A percentile compares a stretch with the other conserved stretches of the same genome.
These are phyloP conservation scores for Otus scops DNA, from an alignment of 2,797 vertebrate species.

Conservation along the genomic window DNA sequence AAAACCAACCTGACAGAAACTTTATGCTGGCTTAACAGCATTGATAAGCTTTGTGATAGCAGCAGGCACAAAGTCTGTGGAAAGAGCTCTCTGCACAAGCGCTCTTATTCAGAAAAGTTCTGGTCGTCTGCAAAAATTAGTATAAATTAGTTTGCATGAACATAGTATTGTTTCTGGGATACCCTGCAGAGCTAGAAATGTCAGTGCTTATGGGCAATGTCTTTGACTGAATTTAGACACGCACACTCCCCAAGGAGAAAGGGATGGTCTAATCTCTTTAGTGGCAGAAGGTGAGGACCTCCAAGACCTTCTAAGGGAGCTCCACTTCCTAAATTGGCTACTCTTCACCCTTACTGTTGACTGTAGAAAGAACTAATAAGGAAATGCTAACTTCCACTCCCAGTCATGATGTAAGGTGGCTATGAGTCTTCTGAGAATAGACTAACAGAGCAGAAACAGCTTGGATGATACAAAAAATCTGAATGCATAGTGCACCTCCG, in stretches of 20 bases:
- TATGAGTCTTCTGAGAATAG: background rate
- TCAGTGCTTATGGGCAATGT: background rate
- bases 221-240: background rate
- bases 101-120: background rate
- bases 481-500: rapidly evolving
- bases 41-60: background rate
- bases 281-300: background rate
- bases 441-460: background rate
- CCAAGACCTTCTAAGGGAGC: background rate
- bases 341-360: background rate
- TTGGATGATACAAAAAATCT: background rate
- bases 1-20: background rate
- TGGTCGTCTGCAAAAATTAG: background rate
- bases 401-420: background rate
- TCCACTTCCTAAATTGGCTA: background rate
- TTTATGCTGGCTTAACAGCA: background rate
- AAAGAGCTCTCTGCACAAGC: background rate
- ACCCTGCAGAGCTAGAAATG: background rate
- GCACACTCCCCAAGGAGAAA: background rate
- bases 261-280: background rate
- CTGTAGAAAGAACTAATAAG: background rate
- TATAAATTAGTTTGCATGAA: background rate
- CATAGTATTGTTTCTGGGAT: background rate
- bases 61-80: background rate
- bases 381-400: background rate